phyloP scores from a whole-genome alignment of 2,797 vertebrate species.

The Toxotes lorentzi region DNA sequence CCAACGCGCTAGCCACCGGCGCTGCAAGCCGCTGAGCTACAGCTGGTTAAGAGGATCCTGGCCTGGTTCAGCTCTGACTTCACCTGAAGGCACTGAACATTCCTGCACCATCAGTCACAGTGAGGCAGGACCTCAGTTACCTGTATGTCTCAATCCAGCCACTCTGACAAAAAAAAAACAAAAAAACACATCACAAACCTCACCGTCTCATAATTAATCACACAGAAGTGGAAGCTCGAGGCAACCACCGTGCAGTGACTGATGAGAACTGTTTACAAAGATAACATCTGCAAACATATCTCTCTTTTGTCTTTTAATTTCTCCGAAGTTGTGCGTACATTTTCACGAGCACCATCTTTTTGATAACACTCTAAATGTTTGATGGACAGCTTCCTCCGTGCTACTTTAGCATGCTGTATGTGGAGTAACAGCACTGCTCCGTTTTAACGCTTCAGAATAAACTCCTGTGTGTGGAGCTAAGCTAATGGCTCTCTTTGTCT shows the following conservation, averaged over 20 bases:
- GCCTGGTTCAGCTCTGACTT: conserved; percentile 34
- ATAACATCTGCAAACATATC: conserved; percentile 27
- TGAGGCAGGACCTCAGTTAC: conserved; percentile 21
- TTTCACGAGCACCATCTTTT: neutral
- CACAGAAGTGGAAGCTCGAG: conserved; percentile 18
- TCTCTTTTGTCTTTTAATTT: conserved; percentile 5
- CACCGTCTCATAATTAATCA: conserved; percentile 31
- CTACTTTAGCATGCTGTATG: neutral
- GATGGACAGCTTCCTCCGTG: neutral
- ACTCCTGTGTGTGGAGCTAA: too few relatives aligned
- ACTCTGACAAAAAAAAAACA: conserved; percentile 35
- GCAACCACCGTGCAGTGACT: conserved; percentile 21
- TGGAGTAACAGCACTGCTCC: too few relatives aligned
- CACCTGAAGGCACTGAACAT: conserved; percentile 66
- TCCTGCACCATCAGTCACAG: conserved; percentile 60
- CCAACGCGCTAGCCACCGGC: conserved; percentile 24
- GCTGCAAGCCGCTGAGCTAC: conserved; percentile 24
- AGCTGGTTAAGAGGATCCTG: conserved; percentile 31
- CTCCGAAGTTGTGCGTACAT: neutral
- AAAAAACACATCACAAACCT: conserved; percentile 9
- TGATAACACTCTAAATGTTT: neutral
- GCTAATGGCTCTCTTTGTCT: too few relatives aligned
- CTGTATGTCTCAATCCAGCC: conserved; percentile 60
- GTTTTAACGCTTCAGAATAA: too few relatives aligned
- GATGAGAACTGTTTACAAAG: conserved; percentile 32